Evolutionary conservation across 2,888 invertebrate genomes (phyloP), one percentile per base, ranked within the genome.

Genomic region (Scaeva pyrastri): DNA sequence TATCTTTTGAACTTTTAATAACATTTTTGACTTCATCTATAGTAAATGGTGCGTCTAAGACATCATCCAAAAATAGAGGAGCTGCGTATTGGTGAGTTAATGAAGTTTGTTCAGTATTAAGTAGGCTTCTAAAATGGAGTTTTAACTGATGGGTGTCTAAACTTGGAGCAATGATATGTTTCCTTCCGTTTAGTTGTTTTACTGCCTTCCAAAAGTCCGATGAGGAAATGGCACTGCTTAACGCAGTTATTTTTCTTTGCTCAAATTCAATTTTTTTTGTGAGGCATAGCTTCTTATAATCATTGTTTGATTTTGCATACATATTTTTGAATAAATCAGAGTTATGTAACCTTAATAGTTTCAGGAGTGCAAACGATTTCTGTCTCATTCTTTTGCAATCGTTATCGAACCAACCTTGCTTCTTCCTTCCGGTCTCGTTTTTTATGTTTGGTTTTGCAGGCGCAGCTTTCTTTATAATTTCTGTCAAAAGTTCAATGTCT

Each of bases 321-420:
- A 52, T 3, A 23, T 5, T 23, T 52, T 52, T 52, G 14, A 23
- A 52, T 14, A 11, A 23, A 23, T 1, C 2, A n/a, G 23, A 12
- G 11, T 52, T 21, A 7, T 52, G 26, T 23, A 12, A 11, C 12
- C 36, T 31, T 5, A 21, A n/a, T 12, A 21, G 12, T 55, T 60
- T 60, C 10, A 60, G 19, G 39, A 41, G 14, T 21, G 6, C 14
- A 60, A 60, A 60, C 19, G 60, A 60, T 21, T 60, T 60, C 5
- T 36, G 19, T 14, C n/a, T n/a, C n/a, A n/a, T n/a, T n/a, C n/a
- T n/a, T 12, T 14, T 36, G 19, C 36, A 58, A 31, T n/a, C n/a
- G n/a, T n/a, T n/a, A n/a, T n/a, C n/a, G 11, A 58, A 58, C 56
- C 56, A 58, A 2, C 36, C 21, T 31, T 56, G 56, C 10, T 56